Conservation (phyloP, 1,140 invertebrate genomes). For the Drosophila setifemur region DNA sequence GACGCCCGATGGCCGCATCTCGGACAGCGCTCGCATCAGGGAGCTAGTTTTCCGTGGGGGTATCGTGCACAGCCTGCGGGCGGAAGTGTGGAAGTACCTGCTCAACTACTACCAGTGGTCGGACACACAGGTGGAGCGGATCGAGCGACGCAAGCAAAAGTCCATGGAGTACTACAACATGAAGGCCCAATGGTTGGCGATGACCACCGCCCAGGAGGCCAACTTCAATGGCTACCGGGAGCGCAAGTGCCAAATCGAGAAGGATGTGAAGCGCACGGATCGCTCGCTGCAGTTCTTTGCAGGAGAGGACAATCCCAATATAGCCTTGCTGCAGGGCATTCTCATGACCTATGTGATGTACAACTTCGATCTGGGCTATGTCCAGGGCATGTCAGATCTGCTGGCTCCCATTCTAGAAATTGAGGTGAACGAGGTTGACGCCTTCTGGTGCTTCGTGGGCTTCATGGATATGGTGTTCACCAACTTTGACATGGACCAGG, state of each 20-base stretch:
- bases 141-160: slow-evolving; percentile 87
- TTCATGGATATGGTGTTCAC: slow-evolving; percentile 97
- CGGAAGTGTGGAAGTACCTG: slow-evolving; percentile 97
- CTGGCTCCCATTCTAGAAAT: slow-evolving; percentile 96
- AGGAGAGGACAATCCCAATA: slow-evolving; percentile 95
- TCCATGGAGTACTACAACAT: slow-evolving; percentile 96
- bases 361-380: slow-evolving; percentile 98
- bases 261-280: slow-evolving; percentile 98
- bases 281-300: slow-evolving; percentile 94
- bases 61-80: slow-evolving; percentile 87
- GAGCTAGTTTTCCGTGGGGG: slow-evolving; percentile 95
- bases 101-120: slow-evolving; percentile 95
- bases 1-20: slow-evolving; percentile 90
- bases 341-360: slow-evolving; percentile 99
- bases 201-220: slow-evolving; percentile 92
- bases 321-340: slow-evolving; percentile 93
- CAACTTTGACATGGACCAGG: slow-evolving; percentile 99
- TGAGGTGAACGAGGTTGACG: slow-evolving; percentile 86
- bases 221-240: slow-evolving; percentile 95
- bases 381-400: slow-evolving; percentile 98
- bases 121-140: slow-evolving; percentile 88
- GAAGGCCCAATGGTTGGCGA: slow-evolving; percentile 98
- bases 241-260: slow-evolving; percentile 97
- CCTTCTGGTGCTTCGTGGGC: slow-evolving; percentile 99
- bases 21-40: slow-evolving; percentile 87